These are phyloP conservation scores for Gymnobelideus leadbeateri DNA, from an alignment of 2,113 vertebrate genomes.

Conservation along the genomic window DNA sequence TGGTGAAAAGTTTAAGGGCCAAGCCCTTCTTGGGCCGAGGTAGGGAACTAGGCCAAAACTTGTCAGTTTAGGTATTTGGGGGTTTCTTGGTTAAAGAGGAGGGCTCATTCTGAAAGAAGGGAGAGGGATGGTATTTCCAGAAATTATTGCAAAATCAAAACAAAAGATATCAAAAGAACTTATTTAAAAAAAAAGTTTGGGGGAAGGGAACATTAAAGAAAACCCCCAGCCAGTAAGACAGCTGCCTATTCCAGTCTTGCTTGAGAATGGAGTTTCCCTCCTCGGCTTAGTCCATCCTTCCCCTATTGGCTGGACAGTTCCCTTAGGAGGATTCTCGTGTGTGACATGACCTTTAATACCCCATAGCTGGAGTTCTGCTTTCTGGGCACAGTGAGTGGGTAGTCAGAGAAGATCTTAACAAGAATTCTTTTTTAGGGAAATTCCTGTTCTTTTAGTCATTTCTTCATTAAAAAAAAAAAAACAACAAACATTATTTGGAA, in stretches of 20 bases:
- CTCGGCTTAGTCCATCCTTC: background rate
- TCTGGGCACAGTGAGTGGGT: background rate
- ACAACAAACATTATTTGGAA: background rate
- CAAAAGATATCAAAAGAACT: background rate
- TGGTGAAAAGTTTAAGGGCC: background rate
- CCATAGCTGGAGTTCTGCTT: constrained; percentile 46
- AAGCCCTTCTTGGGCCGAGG: background rate
- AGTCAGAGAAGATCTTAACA: background rate
- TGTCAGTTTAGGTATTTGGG: background rate
- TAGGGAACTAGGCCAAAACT: background rate
- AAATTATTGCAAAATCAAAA: background rate
- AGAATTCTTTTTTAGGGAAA: constrained; percentile 67
- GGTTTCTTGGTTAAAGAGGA: background rate
- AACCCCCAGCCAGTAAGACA: background rate
- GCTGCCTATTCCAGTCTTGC: background rate
- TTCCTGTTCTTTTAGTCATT: constrained; percentile 18
- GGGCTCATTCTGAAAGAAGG: background rate
- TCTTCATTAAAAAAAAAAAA: no score
- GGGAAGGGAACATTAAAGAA: constrained; percentile 10
- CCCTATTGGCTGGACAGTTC: background rate
- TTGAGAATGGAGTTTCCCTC: constrained; percentile 20
- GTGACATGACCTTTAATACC: background rate
- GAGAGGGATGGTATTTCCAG: background rate
- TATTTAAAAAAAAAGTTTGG: constrained; percentile 30
- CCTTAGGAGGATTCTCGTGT: background rate